phyloP scores from a whole-genome alignment of 2,888 invertebrate genomes.

The Arrhopalites spinosus region DNA sequence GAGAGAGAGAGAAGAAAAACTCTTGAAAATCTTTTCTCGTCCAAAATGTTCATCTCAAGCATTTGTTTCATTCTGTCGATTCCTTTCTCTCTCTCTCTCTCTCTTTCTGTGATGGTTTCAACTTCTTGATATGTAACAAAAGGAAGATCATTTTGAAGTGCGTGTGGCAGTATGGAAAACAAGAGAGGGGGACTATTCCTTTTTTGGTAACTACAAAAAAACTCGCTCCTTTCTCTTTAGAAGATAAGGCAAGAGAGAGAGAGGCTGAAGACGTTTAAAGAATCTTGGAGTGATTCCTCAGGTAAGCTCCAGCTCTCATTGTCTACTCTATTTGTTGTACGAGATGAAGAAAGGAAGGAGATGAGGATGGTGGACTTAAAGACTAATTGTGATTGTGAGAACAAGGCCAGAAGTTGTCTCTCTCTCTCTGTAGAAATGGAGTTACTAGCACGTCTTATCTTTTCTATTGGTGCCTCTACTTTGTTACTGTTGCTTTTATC shows the following conservation, averaged over 20 bases:
- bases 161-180: not conserved
- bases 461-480: not conserved
- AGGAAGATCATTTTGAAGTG: not conserved
- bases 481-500: not conserved
- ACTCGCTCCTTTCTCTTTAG: not conserved
- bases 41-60: not conserved
- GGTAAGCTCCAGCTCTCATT: not conserved
- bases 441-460: too few relatives aligned
- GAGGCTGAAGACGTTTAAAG: not conserved
- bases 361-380: not conserved
- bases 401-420: conserved; percentile 24
- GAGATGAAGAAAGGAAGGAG: not conserved
- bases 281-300: not conserved
- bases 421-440: not conserved
- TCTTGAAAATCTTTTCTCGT: not conserved
- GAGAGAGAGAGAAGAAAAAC: not conserved
- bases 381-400: conserved; percentile 28
- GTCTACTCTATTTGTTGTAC: not conserved
- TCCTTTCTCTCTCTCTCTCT: not conserved
- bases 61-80: conserved; percentile 14
- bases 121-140: not conserved
- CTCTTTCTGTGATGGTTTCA: not conserved
- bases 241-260: not conserved
- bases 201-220: too few relatives aligned
- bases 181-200: not conserved